Evolutionary conservation across 2,797 vertebrate genomes (phyloP), one percentile per base, ranked within the genome.

Genomic region (Tokudaia tokunoshimensis): DNA sequence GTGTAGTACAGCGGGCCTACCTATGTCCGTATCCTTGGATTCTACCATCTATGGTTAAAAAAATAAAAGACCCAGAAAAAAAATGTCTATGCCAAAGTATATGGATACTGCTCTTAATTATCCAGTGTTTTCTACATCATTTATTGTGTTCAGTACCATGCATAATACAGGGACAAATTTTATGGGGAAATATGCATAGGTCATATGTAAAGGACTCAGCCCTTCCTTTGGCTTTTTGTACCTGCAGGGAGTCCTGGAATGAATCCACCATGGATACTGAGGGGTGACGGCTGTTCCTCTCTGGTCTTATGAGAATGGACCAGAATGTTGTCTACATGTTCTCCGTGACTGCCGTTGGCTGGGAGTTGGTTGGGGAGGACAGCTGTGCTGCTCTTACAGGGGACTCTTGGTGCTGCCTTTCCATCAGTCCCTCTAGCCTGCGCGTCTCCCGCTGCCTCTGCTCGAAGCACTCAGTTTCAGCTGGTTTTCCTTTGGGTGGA

Each of bases 401-500:
- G 72, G 65, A 24, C 34, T 76, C 37, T 67, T 50, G 90, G 7
- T 22, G 63, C 52, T 4, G 1, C 70, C 83, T 80, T 31, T 26
- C 75, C 61, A 2, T 34, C 41, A 13, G 34, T 55, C 1, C 57
- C 80, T 50, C 0, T 13, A 20, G 57, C 19, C 61, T 96, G 44
- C 8, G 1, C 14, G 75, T 92, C 0, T 0, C 75, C 44, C 34
- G 79, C 55, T 59, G 89, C 83, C 34, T 83, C 55, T 59, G 89
- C 83, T 80, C 47, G 50, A 84, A 72, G 70, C 63, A 3, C 0
- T 78, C 81, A 59, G n/a, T 20, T 80, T 95, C 41, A 6, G 31
- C 61, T 74, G 63, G 67, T 85, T 95, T 94, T 74, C 41, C 61
- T 95, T 92, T 76, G 24, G n/a, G 50, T 85, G 22, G 59, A 55